Base-by-base conservation (phyloP, 35 echinoderm and acorn worm species). In the Heliocidaris erythrogramma region DNA sequence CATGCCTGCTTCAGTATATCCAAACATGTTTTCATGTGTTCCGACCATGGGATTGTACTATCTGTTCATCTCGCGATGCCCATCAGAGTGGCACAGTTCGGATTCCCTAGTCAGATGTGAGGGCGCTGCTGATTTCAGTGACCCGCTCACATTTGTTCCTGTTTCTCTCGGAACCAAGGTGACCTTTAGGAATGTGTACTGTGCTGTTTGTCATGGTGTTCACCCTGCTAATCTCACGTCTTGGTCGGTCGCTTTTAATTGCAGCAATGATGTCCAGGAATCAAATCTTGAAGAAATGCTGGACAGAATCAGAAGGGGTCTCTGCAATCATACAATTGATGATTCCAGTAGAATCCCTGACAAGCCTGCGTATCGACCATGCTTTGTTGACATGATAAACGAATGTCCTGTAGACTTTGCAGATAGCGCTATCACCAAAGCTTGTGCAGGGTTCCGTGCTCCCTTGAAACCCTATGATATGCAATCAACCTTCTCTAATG, bases 191-290 rank as follows among this genome's bases (percentile, higher is more conserved):
- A 96, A 96, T 59, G 69, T 94, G 24, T 96, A 96, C 48, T 96
- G 96, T 71, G 96, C 96, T n/a, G 53, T 97, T 16, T 97, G 96
- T 88, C 95, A 97, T 59, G 88, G 89, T 18, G 86, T 94, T 24
- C 48, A 90, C 13, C 35, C 94, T 13, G 48, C 60, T 17, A 92
- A 86, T 9, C 93, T 97, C 6, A 92, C 93, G 16, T 49, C 95
- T 27, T 97, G 96, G 96, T 18, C 13, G 42, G 48, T 96, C 7
- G 30, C 60, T 92, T 49, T 92, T 27, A 12, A 89, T 27, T 89
- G 87, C 18, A 24, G 87, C 17, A 18, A 32, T 32, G 87, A 42
- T 47, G 18, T 48, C 5, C 87, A 9, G 30, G 13, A 13, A 47
- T 48, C 12, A 32, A 30, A 89, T 48, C 17, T 47, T 78, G 17